Evolutionary conservation across 2,797 vertebrate genomes (phyloP).

Genomic region (Cynodonichthys magdalenae): DNA sequence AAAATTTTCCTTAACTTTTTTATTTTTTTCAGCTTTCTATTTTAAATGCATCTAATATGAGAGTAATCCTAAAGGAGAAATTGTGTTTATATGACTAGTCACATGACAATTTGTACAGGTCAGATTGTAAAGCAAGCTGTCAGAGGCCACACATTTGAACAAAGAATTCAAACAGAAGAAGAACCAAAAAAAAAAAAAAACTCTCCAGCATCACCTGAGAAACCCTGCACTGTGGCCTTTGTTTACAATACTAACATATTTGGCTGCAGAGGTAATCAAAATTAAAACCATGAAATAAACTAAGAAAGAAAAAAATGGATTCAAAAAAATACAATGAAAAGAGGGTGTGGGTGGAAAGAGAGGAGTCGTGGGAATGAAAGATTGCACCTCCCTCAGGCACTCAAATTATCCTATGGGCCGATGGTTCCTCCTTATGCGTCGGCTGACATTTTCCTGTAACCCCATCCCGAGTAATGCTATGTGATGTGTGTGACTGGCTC

Average conservation of each 20-base stretch:
- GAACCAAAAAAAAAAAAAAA: conserved; percentile 15
- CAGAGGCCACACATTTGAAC: conserved; percentile 41
- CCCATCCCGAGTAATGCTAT: conserved; percentile 83
- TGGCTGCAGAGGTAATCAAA: conserved; percentile 59
- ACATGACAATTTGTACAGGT: conserved; percentile 34
- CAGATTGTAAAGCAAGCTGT: conserved; percentile 55
- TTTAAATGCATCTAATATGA: conserved; percentile 33
- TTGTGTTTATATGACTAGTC: conserved; percentile 42
- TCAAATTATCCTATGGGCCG: conserved; percentile 85
- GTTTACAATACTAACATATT: conserved; percentile 38
- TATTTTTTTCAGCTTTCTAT: conserved; percentile 22
- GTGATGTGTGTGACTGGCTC: conserved; percentile 84
- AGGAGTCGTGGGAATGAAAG: conserved; percentile 85
- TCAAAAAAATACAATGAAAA: conserved; percentile 77
- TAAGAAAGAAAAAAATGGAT: conserved; percentile 57
- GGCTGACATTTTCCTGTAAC: conserved; percentile 84
- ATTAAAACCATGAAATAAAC: conserved; percentile 72
- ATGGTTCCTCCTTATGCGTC: conserved; percentile 82
- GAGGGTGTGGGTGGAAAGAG: conserved; percentile 82
- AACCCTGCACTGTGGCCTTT: conserved; percentile 10
- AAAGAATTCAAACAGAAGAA: conserved; percentile 37
- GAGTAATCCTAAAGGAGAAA: conserved; percentile 26
- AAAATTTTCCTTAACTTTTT: too few species aligned
- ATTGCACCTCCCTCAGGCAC: conserved; percentile 81
- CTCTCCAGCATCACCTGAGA: conserved; percentile 1